Evolutionary conservation across 2,113 vertebrate genomes (phyloP).

Genomic region (Epinephelus lanceolatus): DNA sequence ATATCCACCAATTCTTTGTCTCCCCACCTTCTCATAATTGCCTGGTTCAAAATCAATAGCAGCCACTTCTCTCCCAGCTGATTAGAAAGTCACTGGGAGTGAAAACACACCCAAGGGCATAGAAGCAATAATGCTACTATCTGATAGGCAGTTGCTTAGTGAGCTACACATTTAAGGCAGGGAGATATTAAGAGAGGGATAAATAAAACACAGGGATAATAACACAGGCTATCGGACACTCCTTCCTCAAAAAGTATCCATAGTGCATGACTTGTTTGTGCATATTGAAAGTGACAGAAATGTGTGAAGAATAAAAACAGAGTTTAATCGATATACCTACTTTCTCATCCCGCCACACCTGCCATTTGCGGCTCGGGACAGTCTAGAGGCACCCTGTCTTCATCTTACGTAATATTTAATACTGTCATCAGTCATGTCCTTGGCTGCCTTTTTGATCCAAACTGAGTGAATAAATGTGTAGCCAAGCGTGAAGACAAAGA

Average conservation of each 20-base stretch:
- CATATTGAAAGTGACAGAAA: background rate
- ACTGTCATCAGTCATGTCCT: conserved; percentile 52
- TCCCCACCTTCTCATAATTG: conserved; percentile 30
- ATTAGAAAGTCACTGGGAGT: conserved; percentile 40
- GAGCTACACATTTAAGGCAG: background rate
- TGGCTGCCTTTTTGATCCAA: conserved; percentile 51
- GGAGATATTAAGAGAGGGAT: background rate
- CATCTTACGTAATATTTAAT: conserved; percentile 34
- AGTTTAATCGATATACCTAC: background rate
- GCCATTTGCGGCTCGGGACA: background rate
- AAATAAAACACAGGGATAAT: no score
- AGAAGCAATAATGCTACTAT: background rate
- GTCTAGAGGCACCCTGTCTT: conserved; percentile 1
- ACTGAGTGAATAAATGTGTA: conserved; percentile 49
- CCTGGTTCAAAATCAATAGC: conserved; percentile 38
- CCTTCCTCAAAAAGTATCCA: background rate
- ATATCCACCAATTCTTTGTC: background rate
- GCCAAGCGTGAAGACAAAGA: conserved; percentile 49
- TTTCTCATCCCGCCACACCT: no score
- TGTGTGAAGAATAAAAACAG: background rate
- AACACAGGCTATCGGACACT: background rate
- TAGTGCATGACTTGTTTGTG: background rate
- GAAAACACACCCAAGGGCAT: conserved; percentile 31
- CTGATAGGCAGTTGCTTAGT: conserved; percentile 31
- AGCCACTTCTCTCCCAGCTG: conserved; percentile 24